Evolutionary conservation across 2,113 vertebrate species (phyloP), one percentile per base, ranked within the genome.

Genomic region (Donacobius atricapilla): DNA sequence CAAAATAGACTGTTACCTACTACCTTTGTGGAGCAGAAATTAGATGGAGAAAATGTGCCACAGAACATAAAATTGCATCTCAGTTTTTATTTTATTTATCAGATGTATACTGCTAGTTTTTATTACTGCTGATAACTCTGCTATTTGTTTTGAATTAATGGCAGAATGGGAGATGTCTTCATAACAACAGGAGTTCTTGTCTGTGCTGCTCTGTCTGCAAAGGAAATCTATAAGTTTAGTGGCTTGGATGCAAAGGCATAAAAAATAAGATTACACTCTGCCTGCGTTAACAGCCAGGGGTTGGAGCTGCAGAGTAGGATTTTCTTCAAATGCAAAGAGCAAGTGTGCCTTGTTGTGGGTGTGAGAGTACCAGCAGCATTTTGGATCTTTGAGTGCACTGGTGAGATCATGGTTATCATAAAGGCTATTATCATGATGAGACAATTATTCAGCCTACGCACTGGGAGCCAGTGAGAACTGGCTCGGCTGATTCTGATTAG

Each of bases 361-460:
- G 57, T 83, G 65, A 81, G 69, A 70, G 51, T 28, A 71, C 39
- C 15, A 6, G 68, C 72, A 89, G 64, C 27, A 4, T 51, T 90
- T 83, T 61, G 75, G 69, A 78, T 81, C 89, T 68, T 24, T 83
- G 93, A 93, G 91, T 68, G 51, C 65, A 39, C 6, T 70, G 56
- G 58, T 92, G 86, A 92, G 68, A 89, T 81, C 90, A 91, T 60
- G 83, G 58, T 76, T 86, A 57, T 93, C 90, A 84, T 33, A 84
- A 92, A 71, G 47, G 44, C 82, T 71, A 7, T 91, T 93, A 60
- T 83, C 75, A 54, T 53, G 56, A 60, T 92, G 76, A 84, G 57
- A 89, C 72, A 79, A 78, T 96, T 78, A 66, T 31, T 86, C 83
- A 92, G 69, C 61, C 77, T 71, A 35, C 4, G 0, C 37, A 28